These are phyloP conservation scores for Ophioninae sp. DNA, from an alignment of 2,888 invertebrate genomes.

Conservation along the genomic window DNA sequence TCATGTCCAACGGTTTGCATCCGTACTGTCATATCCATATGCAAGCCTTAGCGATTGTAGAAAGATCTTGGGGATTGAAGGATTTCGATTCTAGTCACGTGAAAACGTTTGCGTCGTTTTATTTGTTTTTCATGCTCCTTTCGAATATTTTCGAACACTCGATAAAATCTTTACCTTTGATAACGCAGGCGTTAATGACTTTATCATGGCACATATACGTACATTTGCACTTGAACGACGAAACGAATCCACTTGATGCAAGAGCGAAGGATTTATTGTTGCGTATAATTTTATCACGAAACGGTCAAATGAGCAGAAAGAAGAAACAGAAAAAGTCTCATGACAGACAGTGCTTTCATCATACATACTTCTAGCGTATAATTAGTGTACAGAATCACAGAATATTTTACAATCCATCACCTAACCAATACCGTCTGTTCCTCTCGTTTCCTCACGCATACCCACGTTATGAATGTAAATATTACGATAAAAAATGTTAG, in stretches of 20 bases:
- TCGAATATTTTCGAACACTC: constrained; percentile 22
- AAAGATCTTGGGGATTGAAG: constrained; percentile 44
- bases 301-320: constrained; percentile 12
- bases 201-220: background rate
- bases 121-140: constrained; percentile 27
- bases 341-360: constrained; percentile 64
- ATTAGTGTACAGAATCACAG: constrained; percentile 44
- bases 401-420: constrained; percentile 62
- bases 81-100: constrained; percentile 63
- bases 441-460: background rate
- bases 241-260: constrained; percentile 27
- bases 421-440: constrained; percentile 57
- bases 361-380: constrained; percentile 46
- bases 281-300: constrained; percentile 40
- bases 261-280: constrained; percentile 34
- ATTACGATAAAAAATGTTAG: constrained; percentile 60
- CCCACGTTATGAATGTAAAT: constrained; percentile 75
- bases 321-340: constrained; percentile 61
- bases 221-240: constrained; percentile 30
- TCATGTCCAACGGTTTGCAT: constrained; percentile 9
- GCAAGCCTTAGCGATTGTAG: constrained; percentile 35
- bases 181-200: background rate
- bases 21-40: constrained; percentile 21
- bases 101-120: constrained; percentile 52
- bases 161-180: constrained; percentile 5